phyloP scores from a whole-genome alignment of 2,797 vertebrate species.

The Leptodactylus fallax region DNA sequence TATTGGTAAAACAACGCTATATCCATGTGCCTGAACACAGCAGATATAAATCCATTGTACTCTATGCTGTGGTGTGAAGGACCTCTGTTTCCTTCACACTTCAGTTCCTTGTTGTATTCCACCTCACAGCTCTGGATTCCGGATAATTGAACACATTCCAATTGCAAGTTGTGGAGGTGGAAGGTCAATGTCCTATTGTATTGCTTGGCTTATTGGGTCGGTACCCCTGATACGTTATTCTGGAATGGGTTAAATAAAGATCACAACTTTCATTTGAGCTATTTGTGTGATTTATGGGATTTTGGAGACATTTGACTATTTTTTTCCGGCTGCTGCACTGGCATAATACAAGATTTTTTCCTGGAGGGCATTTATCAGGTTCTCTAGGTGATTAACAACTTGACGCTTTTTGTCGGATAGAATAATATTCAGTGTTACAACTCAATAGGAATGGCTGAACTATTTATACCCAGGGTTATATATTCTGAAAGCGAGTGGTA shows the following conservation, averaged over 20 bases:
- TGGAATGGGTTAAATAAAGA: conserved; percentile 1
- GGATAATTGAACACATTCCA: conserved; percentile 1
- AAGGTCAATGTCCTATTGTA: background rate
- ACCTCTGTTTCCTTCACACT: conserved; percentile 31
- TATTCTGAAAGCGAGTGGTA: background rate
- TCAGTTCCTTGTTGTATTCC: conserved; percentile 4
- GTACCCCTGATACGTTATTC: conserved; percentile 1
- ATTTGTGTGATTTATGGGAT: conserved; percentile 23
- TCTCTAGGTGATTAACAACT: background rate
- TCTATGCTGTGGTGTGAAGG: background rate
- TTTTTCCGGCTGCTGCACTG: background rate
- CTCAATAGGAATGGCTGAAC: background rate
- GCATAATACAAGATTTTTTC: background rate
- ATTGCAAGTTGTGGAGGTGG: background rate
- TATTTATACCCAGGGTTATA: background rate
- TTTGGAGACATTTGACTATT: conserved; percentile 1
- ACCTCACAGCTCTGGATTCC: conserved; percentile 5
- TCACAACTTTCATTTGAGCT: background rate
- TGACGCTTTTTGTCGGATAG: background rate
- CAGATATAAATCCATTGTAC: conserved; percentile 6
- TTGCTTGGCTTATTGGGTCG: conserved; percentile 12
- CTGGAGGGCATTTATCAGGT: background rate
- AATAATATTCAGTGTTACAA: background rate
- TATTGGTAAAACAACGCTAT: background rate
- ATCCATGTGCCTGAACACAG: background rate